A percentile compares a stretch with the other conserved stretches of the same genome.
phyloP scores from a whole-genome alignment of 2,888 invertebrate species.

The Geotrupes spiniger region DNA sequence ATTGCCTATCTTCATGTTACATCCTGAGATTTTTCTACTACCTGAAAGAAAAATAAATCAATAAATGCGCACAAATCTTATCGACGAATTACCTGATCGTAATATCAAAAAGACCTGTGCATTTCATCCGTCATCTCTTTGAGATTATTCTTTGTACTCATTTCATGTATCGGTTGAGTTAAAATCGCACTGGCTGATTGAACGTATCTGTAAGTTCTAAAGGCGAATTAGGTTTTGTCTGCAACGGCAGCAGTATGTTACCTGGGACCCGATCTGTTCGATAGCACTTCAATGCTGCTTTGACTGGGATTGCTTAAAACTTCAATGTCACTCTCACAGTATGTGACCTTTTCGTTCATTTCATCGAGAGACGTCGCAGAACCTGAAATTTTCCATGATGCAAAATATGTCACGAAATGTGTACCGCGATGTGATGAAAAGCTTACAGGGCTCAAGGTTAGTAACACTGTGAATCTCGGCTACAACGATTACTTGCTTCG shows the following conservation, averaged over 20 bases:
- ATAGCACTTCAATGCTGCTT: constrained; percentile 66
- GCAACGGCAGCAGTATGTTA: background rate
- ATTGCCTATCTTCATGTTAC: no score
- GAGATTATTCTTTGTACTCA: constrained; percentile 26
- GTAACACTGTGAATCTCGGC: constrained; percentile 19
- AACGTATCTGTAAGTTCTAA: constrained; percentile 17
- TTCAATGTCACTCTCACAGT: constrained; percentile 65
- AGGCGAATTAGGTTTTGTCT: background rate
- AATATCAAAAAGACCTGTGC: constrained; percentile 26
- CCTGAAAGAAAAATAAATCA: background rate
- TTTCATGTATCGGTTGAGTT: constrained; percentile 20
- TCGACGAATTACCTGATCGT: constrained; percentile 1
- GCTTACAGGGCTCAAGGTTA: constrained; percentile 17
- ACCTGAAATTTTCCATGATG: constrained; percentile 18
- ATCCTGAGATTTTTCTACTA: background rate
- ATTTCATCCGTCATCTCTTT: constrained; percentile 24
- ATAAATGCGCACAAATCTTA: no score
- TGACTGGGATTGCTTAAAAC: constrained; percentile 69
- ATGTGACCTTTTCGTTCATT: constrained; percentile 9
- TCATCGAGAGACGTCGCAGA: constrained; percentile 30
- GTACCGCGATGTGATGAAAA: background rate
- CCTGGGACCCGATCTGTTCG: constrained; percentile 22
- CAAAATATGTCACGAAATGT: no score
- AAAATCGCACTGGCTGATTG: constrained; percentile 23
- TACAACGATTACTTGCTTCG: constrained; percentile 20